These are phyloP conservation scores for Lathronympha strigana DNA, from an alignment of 2,888 invertebrate genomes.

Conservation along the genomic window DNA sequence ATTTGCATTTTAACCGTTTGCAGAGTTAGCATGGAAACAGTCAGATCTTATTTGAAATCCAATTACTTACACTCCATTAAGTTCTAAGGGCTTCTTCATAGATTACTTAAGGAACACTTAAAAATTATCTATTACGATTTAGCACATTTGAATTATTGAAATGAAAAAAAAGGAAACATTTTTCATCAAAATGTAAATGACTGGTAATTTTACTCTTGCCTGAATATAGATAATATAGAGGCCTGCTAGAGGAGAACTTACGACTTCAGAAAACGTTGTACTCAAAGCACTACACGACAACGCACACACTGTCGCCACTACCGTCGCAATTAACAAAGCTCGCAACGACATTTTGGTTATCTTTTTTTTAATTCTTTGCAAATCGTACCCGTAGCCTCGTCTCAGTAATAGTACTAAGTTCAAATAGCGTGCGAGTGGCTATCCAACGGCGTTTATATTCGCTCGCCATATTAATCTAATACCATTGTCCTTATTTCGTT, in stretches of 20 bases:
- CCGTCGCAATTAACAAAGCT: slow-evolving; percentile 9
- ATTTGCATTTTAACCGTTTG: slow-evolving; percentile 28
- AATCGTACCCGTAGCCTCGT: slow-evolving; percentile 7
- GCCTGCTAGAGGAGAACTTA: too few species aligned
- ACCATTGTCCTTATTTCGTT: too few species aligned
- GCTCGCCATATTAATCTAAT: slow-evolving; percentile 31
- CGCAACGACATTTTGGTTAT: slow-evolving; percentile 36
- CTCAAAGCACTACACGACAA: slow-evolving; percentile 17
- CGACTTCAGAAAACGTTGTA: slow-evolving; percentile 12
- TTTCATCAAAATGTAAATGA: too few species aligned
- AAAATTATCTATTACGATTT: too few species aligned
- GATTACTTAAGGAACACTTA: too few species aligned
- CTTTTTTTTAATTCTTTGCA: slow-evolving; percentile 23
- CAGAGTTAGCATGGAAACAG: slow-evolving; percentile 8
- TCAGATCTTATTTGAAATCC: slow-evolving; percentile 13
- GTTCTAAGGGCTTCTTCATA: too few species aligned
- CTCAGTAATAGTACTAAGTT: too few species aligned
- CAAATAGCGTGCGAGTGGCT: too few species aligned
- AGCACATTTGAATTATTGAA: too few species aligned
- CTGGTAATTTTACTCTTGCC: too few species aligned
- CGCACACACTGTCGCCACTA: slow-evolving; percentile 30
- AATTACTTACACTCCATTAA: slow-evolving; percentile 13
- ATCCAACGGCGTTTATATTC: slow-evolving; percentile 33
- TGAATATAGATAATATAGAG: too few species aligned
- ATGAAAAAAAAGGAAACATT: too few species aligned